Percentiles rank a stretch among this genome's conserved stretches.
Evolutionary conservation across 2,888 invertebrate genomes (phyloP).

Genomic region (Siphlonurus alternatus): DNA sequence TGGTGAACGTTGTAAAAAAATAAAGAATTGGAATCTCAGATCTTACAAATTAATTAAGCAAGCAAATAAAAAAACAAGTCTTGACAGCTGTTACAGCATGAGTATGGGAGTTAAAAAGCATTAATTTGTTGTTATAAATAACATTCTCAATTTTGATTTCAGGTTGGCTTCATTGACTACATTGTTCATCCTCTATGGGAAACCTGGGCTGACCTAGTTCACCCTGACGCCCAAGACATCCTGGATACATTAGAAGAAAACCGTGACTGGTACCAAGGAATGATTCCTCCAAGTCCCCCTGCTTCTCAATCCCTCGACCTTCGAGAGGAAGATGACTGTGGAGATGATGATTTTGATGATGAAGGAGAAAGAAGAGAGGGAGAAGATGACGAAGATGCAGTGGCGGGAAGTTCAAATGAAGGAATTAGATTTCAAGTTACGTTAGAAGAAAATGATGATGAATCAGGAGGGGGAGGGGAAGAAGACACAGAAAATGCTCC

Average conservation of each 20-base stretch:
- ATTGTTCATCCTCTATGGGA: constrained; percentile 99
- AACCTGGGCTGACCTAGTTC: constrained; percentile 98
- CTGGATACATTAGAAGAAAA: constrained; percentile 96
- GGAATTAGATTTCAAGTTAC: constrained; percentile 39
- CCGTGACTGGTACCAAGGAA: constrained; percentile 86
- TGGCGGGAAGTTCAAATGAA: constrained; percentile 25
- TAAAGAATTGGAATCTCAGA: too few species aligned
- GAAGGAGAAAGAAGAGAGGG: too few species aligned
- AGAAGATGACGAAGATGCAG: constrained; percentile 24
- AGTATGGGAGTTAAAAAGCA: too few species aligned
- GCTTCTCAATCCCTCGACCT: constrained; percentile 22
- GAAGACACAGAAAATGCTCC: constrained; percentile 35
- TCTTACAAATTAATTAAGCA: too few species aligned
- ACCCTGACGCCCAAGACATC: constrained; percentile 97
- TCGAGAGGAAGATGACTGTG: constrained; percentile 20
- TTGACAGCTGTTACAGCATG: too few species aligned
- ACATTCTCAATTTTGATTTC: too few species aligned
- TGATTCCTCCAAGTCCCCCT: constrained; percentile 88
- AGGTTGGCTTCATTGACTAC: constrained; percentile 98
- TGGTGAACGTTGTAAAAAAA: too few species aligned
- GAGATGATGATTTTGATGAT: too few species aligned
- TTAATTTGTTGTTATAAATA: too few species aligned
- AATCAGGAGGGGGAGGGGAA: constrained; percentile 30
- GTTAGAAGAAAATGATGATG: constrained; percentile 64
- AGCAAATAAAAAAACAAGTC: too few species aligned